Evolutionary conservation across 2,113 vertebrate species (phyloP).

Genomic region (Ranitomeya imitator): DNA sequence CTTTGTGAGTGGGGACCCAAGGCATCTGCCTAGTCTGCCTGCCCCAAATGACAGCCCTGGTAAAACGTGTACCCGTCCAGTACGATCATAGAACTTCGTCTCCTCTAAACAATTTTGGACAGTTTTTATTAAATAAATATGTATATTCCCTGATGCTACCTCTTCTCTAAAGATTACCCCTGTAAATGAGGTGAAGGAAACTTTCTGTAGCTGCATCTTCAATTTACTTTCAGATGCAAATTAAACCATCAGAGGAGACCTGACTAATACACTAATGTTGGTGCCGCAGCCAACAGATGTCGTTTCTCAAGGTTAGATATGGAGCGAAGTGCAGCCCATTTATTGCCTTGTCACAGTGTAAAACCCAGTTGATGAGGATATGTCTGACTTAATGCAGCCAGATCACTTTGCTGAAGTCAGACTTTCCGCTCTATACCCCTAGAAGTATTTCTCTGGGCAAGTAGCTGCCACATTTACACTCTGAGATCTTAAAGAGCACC

Average conservation of each 20-base stretch:
- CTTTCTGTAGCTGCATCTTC: neutral
- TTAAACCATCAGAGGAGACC: slow-evolving; percentile 19
- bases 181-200: neutral
- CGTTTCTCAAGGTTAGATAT: slow-evolving; percentile 49
- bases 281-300: slow-evolving; percentile 16
- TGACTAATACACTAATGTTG: slow-evolving; percentile 39
- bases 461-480: neutral
- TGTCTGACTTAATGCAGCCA: slow-evolving; percentile 41
- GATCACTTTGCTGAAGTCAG: slow-evolving; percentile 35
- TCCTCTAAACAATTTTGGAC: too few relatives aligned
- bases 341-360: slow-evolving; percentile 45
- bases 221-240: slow-evolving; percentile 40
- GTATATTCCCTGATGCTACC: too few relatives aligned
- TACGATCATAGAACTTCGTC: too few relatives aligned
- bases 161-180: too few relatives aligned
- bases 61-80: too few relatives aligned
- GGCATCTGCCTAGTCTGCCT: too few relatives aligned
- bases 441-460: slow-evolving; percentile 8
- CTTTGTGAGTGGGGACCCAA: too few relatives aligned
- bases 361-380: slow-evolving; percentile 40
- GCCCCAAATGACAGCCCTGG: too few relatives aligned
- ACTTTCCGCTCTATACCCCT: slow-evolving; percentile 11
- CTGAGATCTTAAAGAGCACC: neutral
- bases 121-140: too few relatives aligned
- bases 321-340: slow-evolving; percentile 13